Evolutionary conservation across 2,797 vertebrate genomes (phyloP).

Genomic region (Lacerta viridis): DNA sequence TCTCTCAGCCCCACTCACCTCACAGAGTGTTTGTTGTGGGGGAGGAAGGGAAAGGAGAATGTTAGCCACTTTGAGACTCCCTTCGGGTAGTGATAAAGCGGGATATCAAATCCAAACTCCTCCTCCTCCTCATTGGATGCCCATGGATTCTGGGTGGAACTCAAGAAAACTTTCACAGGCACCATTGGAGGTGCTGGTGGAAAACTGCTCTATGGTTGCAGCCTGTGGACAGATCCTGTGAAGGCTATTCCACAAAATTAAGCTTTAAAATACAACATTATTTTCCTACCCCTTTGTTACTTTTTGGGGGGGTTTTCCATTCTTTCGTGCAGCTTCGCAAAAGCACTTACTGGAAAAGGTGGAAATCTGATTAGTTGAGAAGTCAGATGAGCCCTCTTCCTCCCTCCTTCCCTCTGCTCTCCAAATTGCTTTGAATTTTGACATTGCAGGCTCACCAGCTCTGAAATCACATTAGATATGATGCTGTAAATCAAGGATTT

Average conservation of each 20-base stretch:
- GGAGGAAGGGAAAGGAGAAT: too few species aligned
- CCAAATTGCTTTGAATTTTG: neutral
- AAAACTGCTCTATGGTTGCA: neutral
- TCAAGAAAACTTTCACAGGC: too few species aligned
- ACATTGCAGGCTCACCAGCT: neutral
- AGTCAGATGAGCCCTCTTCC: conserved; percentile 63
- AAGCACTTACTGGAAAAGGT: conserved; percentile 67
- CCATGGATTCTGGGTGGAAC: too few species aligned
- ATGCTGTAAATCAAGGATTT: conserved; percentile 72
- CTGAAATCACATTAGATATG: conserved; percentile 81
- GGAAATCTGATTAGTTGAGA: conserved; percentile 66
- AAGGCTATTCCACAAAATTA: neutral
- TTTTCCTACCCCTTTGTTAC: neutral
- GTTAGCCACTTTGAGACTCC: too few species aligned
- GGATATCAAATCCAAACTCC: too few species aligned
- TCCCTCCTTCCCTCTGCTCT: conserved; percentile 57
- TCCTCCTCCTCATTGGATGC: too few species aligned
- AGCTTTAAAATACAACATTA: neutral
- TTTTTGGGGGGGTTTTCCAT: conserved; percentile 12
- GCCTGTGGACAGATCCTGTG: neutral
- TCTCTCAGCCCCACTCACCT: too few species aligned
- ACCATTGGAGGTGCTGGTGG: too few species aligned
- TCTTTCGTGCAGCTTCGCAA: conserved; percentile 55
- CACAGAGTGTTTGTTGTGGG: too few species aligned
- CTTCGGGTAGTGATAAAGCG: too few species aligned